Evolutionary conservation across 2,113 vertebrate species (phyloP).

Genomic region (Heterochromis multidens): DNA sequence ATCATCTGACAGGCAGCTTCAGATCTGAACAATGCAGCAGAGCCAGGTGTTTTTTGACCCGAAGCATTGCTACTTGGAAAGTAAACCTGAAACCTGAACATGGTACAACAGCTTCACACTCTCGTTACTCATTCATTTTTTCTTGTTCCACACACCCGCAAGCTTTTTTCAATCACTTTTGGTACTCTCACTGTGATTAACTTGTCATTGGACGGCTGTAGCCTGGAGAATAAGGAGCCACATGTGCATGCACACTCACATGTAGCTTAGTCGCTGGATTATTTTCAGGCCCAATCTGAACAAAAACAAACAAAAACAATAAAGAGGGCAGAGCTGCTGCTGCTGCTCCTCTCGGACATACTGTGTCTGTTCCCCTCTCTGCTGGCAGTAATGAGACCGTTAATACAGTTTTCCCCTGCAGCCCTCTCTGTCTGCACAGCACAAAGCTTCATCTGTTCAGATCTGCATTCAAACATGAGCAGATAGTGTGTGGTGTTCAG

Average conservation of each 20-base stretch:
- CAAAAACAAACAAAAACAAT: not conserved
- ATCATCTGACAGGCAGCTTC: not conserved
- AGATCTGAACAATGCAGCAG: not conserved
- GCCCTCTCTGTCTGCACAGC: not conserved
- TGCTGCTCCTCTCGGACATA: not conserved
- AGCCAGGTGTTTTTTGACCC: not conserved
- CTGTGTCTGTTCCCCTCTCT: not conserved
- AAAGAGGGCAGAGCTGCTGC: not conserved
- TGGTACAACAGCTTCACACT: not conserved
- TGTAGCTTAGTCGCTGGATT: not conserved
- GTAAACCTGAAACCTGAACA: not conserved
- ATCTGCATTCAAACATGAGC: not conserved
- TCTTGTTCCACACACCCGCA: not conserved
- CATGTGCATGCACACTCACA: not conserved
- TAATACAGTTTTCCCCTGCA: slow-evolving; percentile 2
- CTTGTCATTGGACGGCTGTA: not conserved
- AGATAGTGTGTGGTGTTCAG: not conserved
- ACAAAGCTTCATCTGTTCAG: not conserved
- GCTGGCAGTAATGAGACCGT: slow-evolving; percentile 19
- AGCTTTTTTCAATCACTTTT: not conserved
- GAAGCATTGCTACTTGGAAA: not conserved
- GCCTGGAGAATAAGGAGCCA: not conserved
- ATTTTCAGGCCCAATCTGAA: not conserved
- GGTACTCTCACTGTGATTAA: not conserved
- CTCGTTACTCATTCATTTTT: not conserved